Evolutionary conservation across 92 coral and sea anemone species (phyloP), one percentile per base, ranked within the genome.

Genomic region (Paramuricea clavata): DNA sequence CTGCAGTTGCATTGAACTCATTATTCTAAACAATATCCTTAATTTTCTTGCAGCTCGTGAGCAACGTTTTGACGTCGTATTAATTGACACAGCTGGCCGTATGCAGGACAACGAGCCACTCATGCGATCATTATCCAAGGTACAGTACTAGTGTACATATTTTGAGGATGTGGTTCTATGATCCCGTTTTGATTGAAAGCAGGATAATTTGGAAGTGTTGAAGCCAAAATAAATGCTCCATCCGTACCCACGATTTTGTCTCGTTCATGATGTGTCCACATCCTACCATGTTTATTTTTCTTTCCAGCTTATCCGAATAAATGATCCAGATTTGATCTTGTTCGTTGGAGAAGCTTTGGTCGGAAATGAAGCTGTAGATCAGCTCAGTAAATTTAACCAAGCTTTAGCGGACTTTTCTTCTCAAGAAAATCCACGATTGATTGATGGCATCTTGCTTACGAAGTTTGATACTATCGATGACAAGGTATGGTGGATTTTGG

Each of bases 21-120:
- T n/a, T n/a, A n/a, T n/a, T n/a, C n/a, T n/a, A n/a, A n/a, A 33
- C 28, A 57, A 31, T 60, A 6, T 25, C 17, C 22, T 0, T 22
- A 12, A 49, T 21, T 36, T 33, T 56, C 31, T 17, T 69, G 67
- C 89, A 96, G 99, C 96, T 26, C 97, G 99, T 69, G 99, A 96
- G 68, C 98, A 94, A 85, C 94, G 98, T 49, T 81, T 96, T 81
- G 99, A 96, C 76, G 98, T 96, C 43, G 99, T 96, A 41, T 81
- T 96, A 89, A 97, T 96, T 32, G 99, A 96, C 85, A 96, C 99
- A 62, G 99, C 99, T 76, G 99, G 99, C 61, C 89, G 98, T 62
- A 96, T 96, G 99, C 99, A 96, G 88, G 99, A 96, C 74, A 96
- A 96, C 76, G 99, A 96, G 83, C 99, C 99, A 13, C 82, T 96